These are phyloP conservation scores for Istiophorus platypterus DNA, from an alignment of 2,113 vertebrate species.

Conservation along the genomic window DNA sequence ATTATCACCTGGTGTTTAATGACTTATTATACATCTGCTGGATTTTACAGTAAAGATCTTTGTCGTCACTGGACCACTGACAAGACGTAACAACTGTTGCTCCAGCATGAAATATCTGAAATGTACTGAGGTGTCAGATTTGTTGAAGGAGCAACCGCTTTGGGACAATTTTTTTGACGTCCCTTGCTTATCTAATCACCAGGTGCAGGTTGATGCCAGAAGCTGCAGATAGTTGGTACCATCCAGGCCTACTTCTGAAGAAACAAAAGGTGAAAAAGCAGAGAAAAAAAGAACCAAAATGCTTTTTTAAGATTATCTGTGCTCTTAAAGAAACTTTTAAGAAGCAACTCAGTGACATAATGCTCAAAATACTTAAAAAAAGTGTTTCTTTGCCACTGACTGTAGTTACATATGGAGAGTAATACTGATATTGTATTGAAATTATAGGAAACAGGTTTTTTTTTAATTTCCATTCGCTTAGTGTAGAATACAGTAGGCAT, in stretches of 20 bases:
- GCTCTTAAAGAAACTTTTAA: background rate
- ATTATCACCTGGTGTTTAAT: slow-evolving; percentile 39
- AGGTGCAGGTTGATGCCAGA: slow-evolving; percentile 41
- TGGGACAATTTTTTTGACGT: slow-evolving; percentile 15
- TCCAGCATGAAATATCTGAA: background rate
- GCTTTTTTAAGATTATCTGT: background rate
- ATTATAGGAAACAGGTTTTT: background rate
- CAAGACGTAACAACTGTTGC: slow-evolving; percentile 5
- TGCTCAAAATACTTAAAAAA: background rate
- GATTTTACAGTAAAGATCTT: slow-evolving; percentile 31
- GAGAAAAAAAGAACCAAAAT: background rate
- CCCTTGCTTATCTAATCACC: background rate
- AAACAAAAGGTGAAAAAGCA: slow-evolving; percentile 48
- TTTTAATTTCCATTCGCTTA: background rate
- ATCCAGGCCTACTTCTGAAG: slow-evolving; percentile 30
- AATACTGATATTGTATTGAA: background rate
- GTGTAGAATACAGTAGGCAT: background rate
- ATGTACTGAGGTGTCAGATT: slow-evolving; percentile 11
- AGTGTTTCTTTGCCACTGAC: background rate
- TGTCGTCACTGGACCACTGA: slow-evolving; percentile 38
- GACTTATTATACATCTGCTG: slow-evolving; percentile 11
- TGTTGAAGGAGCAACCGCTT: slow-evolving; percentile 16
- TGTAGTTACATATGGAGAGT: background rate
- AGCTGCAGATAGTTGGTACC: slow-evolving; percentile 23
- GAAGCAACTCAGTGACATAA: background rate